Base-by-base conservation (phyloP, 2,113 vertebrate species). In the Camelus bactrianus region DNA sequence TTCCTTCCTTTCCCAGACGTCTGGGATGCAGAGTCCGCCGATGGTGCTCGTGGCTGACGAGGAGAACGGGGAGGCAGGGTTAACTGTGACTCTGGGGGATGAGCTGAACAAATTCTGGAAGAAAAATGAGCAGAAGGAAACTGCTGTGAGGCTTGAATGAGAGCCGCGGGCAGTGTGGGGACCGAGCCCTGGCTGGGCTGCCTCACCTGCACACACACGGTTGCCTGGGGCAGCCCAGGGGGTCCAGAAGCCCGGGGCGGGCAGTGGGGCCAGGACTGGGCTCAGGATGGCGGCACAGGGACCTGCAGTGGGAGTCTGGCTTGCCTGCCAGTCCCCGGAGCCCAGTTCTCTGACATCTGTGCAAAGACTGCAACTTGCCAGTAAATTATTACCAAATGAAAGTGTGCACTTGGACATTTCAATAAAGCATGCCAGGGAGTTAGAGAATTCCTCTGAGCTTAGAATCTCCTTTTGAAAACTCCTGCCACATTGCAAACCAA, bases 1-100 rank as follows among this genome's bases (percentile, higher is more conserved):
- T 20, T 72, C 67, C 92, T 35, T 38, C 48, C 89, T 26, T 65
- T 62, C 64, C 17, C 54, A 48, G 48, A 10, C 1, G 1, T 42
- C 8, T 64, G 52, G 80, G 75, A 56, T 42, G 38, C 64, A 3
- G 56, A 0, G 73, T 48, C 35, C 20, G 35, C 32, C 38, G 1
- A 3, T 4, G 46, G 16, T 7, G 0, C 8, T 10, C 0, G 0
- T 12, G n/a, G n/a, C 2, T 0, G 2, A 24, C 1, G 60, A 17
- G 9, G 30, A 72, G 56, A 8, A n/a, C 4, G 8, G 7, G 13
- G 8, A 32, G 24, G 62, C 8, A n/a, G 7, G 26, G 28, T 11
- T 50, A 30, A 16, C 32, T 58, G 4, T 56, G n/a, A 42, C n/a
- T 19, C 16, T 5, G 38, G 13, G 15, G 38, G 32, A 14, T 38